Conservation (phyloP, 2,888 invertebrate species). For the Synergus umbraculus region DNA sequence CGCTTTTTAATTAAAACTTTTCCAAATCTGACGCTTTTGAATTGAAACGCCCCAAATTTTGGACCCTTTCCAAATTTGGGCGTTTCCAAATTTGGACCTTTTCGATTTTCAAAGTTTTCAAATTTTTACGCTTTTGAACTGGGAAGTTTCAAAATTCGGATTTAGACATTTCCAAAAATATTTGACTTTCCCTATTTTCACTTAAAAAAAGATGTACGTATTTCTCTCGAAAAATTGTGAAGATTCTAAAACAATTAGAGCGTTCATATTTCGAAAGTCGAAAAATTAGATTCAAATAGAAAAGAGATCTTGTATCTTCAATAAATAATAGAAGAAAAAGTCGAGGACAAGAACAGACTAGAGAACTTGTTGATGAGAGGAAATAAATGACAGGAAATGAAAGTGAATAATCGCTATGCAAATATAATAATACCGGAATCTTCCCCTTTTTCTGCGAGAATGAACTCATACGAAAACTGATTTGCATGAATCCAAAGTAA, state of each 20-base stretch:
- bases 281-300: background rate
- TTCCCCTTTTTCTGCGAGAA: slow-evolving; percentile 27
- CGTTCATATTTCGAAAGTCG: background rate
- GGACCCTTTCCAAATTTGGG: too few species aligned
- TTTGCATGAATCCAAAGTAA: background rate
- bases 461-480: background rate
- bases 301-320: background rate
- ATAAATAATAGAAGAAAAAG: background rate
- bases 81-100: too few species aligned
- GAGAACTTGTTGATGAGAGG: background rate
- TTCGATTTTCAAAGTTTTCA: too few species aligned
- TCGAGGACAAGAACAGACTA: background rate
- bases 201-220: background rate
- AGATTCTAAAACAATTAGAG: background rate
- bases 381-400: slow-evolving; percentile 24
- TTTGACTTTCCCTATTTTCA: too few species aligned
- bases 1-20: too few species aligned
- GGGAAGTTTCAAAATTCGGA: too few species aligned
- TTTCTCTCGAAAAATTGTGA: background rate
- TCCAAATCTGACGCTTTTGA: too few species aligned
- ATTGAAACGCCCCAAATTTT: too few species aligned
- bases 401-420: slow-evolving; percentile 33
- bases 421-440: slow-evolving; percentile 19
- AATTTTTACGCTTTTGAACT: background rate
- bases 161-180: background rate